Percentiles rank a stretch among this genome's conserved stretches.
These are phyloP conservation scores for Rhinoraja longicauda DNA, from an alignment of 2,797 vertebrate genomes.

Conservation along the genomic window DNA sequence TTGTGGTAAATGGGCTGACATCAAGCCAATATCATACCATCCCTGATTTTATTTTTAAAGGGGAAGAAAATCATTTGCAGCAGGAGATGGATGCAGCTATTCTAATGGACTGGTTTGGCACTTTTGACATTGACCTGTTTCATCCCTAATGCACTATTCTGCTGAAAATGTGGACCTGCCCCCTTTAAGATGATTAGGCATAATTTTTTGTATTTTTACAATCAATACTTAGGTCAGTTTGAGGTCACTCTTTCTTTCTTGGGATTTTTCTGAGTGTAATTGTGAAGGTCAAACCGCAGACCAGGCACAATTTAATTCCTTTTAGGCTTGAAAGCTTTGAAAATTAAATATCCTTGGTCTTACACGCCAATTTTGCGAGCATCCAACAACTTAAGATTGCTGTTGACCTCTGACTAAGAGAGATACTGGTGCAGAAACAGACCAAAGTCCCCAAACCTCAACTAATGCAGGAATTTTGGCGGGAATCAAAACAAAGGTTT, in stretches of 20 bases:
- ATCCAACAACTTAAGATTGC: neutral
- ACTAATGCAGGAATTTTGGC: neutral
- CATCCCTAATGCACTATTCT: neutral
- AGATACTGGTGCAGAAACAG: neutral
- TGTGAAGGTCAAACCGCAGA: neutral
- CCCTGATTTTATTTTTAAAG: neutral
- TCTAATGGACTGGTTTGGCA: neutral
- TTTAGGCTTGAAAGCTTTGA: neutral
- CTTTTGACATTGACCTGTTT: neutral
- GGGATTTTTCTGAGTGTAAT: neutral
- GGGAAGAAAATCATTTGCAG: neutral
- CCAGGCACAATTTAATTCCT: slow-evolving; percentile 3
- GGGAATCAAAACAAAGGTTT: neutral
- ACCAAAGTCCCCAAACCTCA: neutral
- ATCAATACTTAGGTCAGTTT: neutral
- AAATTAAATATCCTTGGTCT: slow-evolving; percentile 2
- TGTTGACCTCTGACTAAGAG: neutral
- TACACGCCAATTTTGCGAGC: too few species aligned
- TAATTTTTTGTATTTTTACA: neutral
- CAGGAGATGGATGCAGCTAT: neutral
- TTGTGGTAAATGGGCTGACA: neutral
- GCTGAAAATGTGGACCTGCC: neutral
- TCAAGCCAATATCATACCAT: neutral
- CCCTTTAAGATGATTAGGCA: neutral
- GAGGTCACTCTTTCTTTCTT: neutral